These are phyloP conservation scores for Bombus pascuorum DNA, from an alignment of 1,140 invertebrate genomes.

Conservation along the genomic window DNA sequence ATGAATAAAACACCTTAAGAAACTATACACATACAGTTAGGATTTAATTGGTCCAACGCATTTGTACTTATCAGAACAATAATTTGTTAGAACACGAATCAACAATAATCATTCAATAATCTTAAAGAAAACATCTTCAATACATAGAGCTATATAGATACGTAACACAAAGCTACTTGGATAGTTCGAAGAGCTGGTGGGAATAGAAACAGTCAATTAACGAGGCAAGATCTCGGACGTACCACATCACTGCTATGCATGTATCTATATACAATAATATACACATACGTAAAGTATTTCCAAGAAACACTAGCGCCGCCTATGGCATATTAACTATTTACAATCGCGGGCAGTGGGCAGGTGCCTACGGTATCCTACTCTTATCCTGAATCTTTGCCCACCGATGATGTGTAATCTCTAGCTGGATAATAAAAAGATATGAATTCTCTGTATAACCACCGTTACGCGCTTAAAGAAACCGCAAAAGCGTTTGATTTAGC, in stretches of 20 bases:
- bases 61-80: not conserved
- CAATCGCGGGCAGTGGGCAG: constrained; percentile 17
- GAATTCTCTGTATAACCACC: constrained; percentile 53
- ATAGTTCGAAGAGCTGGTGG: not conserved
- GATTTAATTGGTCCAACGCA: not conserved
- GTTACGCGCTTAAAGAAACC: constrained; percentile 63
- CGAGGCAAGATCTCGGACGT: not conserved
- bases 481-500: constrained; percentile 61
- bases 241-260: not conserved
- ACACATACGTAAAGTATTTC: not conserved
- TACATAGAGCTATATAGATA: not conserved
- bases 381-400: constrained; percentile 47
- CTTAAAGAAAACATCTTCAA: not conserved
- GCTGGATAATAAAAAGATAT: constrained; percentile 56
- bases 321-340: constrained; percentile 41
- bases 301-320: constrained; percentile 13
- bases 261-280: not conserved
- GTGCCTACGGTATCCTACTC: constrained; percentile 3
- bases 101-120: not conserved
- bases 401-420: constrained; percentile 41
- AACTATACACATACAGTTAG: no score
- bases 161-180: not conserved
- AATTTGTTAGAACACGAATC: not conserved
- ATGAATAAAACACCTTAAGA: not conserved
- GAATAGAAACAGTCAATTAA: not conserved